These are phyloP conservation scores for Cantharis rufa DNA, from an alignment of 2,888 invertebrate genomes.

Conservation along the genomic window DNA sequence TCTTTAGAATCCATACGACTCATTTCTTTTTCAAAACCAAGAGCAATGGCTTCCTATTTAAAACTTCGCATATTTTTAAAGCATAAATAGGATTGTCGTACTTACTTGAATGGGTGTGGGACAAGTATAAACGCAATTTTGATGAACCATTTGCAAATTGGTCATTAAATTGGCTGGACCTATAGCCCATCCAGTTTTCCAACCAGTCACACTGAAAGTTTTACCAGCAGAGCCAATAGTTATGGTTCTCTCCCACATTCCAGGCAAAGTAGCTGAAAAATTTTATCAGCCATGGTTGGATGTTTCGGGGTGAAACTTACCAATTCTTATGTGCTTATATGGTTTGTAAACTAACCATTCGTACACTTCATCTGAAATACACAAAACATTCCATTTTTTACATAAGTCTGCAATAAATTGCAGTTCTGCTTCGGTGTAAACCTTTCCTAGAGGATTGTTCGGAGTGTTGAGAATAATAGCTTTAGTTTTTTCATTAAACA, in stretches of 20 bases:
- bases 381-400: conserved; percentile 89
- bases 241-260: conserved; percentile 96
- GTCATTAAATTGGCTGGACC: conserved; percentile 80
- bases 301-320: conserved; percentile 55
- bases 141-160: conserved; percentile 87
- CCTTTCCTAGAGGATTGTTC: conserved; percentile 96
- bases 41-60: conserved; percentile 86
- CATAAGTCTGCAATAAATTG: conserved; percentile 83
- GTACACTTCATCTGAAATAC: conserved; percentile 96
- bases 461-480: conserved; percentile 96
- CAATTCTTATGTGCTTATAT: conserved; percentile 85
- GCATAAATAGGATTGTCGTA: neutral
- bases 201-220: conserved; percentile 96
- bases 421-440: conserved; percentile 72
- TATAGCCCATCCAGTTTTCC: conserved; percentile 97
- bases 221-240: conserved; percentile 98
- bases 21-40: conserved; percentile 85
- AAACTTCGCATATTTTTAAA: neutral
- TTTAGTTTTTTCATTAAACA: conserved; percentile 90
- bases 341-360: conserved; percentile 94
- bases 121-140: conserved; percentile 92
- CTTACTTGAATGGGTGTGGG: conserved; percentile 80
- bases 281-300: neutral
- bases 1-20: conserved; percentile 70
- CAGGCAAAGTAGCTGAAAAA: conserved; percentile 80